Evolutionary conservation across 2,888 invertebrate genomes (phyloP).

Genomic region (Dryococelus australis): DNA sequence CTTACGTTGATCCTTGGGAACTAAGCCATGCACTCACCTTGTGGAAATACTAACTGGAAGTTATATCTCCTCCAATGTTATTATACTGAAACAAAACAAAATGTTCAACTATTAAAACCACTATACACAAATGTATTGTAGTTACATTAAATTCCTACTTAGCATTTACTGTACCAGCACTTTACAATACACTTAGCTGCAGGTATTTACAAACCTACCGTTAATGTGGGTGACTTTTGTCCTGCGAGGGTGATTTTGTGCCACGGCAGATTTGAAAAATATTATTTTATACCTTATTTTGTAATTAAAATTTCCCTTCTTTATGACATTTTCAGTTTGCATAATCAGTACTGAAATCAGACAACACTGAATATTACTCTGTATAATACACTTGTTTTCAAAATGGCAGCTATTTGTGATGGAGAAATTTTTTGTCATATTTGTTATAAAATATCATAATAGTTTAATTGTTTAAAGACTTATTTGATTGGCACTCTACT

Average conservation of each 20-base stretch:
- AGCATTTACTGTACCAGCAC: too few relatives aligned
- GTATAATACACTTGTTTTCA: not conserved
- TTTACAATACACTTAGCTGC: too few relatives aligned
- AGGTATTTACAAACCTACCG: not conserved
- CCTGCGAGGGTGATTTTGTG: not conserved
- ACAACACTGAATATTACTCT: not conserved
- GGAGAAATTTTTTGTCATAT: not conserved
- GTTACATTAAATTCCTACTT: too few relatives aligned
- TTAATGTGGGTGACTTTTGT: not conserved
- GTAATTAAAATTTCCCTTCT: not conserved
- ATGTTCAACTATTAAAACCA: too few relatives aligned
- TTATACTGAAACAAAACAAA: too few relatives aligned
- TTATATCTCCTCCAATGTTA: too few relatives aligned
- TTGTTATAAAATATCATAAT: not conserved
- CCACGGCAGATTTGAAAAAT: not conserved
- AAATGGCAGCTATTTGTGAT: not conserved
- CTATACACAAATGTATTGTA: too few relatives aligned
- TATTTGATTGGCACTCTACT: not conserved
- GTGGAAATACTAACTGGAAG: too few relatives aligned
- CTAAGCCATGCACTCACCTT: too few relatives aligned
- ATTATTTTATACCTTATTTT: not conserved
- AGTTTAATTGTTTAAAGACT: not conserved
- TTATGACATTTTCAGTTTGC: not conserved
- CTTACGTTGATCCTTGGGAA: too few relatives aligned
- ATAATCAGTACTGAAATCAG: not conserved